A percentile compares a stretch with the other conserved stretches of the same genome.
Evolutionary conservation across 2,113 vertebrate genomes (phyloP).

Genomic region (Mugil cephalus): DNA sequence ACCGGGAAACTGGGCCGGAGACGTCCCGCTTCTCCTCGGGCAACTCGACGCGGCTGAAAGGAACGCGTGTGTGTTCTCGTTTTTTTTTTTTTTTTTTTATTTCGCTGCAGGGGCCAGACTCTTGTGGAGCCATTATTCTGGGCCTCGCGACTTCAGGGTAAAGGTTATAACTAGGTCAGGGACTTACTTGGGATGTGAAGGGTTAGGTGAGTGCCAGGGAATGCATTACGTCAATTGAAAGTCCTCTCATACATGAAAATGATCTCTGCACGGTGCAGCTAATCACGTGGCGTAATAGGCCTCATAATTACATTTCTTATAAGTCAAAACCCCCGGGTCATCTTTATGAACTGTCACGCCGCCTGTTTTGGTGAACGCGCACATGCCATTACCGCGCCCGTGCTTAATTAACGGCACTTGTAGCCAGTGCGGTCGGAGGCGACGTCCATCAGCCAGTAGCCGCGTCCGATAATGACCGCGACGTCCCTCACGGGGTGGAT

Average conservation of each 20-base stretch:
- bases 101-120: too few relatives aligned
- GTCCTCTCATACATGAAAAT: not conserved
- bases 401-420: constrained; percentile 49
- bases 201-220: too few relatives aligned
- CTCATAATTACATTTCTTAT: constrained; percentile 58
- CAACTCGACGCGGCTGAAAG: constrained; percentile 10
- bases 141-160: too few relatives aligned
- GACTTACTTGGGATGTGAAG: too few relatives aligned
- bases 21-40: constrained; percentile 44
- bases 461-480: not conserved
- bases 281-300: constrained; percentile 58
- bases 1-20: constrained; percentile 42
- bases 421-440: constrained; percentile 9
- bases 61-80: constrained; percentile 1
- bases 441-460: not conserved
- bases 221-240: too few relatives aligned
- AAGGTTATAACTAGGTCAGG: too few relatives aligned
- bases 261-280: constrained; percentile 54
- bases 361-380: constrained; percentile 1
- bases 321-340: constrained; percentile 57
- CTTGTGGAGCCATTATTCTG: too few relatives aligned
- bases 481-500: not conserved
- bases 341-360: constrained; percentile 49
- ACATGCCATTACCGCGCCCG: constrained; percentile 20
- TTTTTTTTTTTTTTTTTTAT: too few relatives aligned